phyloP scores from a whole-genome alignment of 2,888 invertebrate species.

The Isotomurus palustris region DNA sequence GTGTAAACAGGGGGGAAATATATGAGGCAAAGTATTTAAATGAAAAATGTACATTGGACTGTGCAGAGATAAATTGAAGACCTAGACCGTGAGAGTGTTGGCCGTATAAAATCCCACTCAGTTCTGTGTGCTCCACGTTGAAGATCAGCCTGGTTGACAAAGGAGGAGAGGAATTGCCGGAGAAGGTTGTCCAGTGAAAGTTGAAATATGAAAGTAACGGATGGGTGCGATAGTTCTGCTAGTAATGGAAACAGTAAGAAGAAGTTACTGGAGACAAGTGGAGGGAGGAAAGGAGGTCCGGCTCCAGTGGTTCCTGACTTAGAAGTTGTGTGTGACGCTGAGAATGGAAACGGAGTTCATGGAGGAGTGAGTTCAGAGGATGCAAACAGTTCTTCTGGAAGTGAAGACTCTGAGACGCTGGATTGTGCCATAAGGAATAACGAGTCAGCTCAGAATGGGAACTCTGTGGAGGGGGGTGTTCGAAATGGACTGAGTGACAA shows the following conservation, averaged over 20 bases:
- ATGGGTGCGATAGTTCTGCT: constrained; percentile 5
- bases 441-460: background rate
- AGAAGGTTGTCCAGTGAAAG: background rate
- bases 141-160: too few relatives aligned
- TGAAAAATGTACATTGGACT: too few relatives aligned
- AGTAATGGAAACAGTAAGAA: background rate
- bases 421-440: background rate
- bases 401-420: background rate
- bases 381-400: background rate
- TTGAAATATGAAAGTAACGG: constrained; percentile 7
- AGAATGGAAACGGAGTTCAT: background rate
- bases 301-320: background rate
- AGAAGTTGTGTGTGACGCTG: too few relatives aligned
- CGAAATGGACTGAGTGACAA: background rate
- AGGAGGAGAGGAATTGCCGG: too few relatives aligned
- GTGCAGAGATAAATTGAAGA: too few relatives aligned
- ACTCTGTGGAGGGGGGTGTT: background rate
- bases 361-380: too few relatives aligned
- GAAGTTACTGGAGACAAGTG: background rate
- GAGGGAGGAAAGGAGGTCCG: background rate
- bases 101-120: too few relatives aligned
- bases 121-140: too few relatives aligned
- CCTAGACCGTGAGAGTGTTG: too few relatives aligned
- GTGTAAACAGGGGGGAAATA: too few relatives aligned
- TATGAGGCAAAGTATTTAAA: too few relatives aligned